A percentile compares a stretch with the other conserved stretches of the same genome.
Evolutionary conservation across 64 coral and sea anemone genomes (phyloP).

Genomic region (Cladopsammia gracilis): DNA sequence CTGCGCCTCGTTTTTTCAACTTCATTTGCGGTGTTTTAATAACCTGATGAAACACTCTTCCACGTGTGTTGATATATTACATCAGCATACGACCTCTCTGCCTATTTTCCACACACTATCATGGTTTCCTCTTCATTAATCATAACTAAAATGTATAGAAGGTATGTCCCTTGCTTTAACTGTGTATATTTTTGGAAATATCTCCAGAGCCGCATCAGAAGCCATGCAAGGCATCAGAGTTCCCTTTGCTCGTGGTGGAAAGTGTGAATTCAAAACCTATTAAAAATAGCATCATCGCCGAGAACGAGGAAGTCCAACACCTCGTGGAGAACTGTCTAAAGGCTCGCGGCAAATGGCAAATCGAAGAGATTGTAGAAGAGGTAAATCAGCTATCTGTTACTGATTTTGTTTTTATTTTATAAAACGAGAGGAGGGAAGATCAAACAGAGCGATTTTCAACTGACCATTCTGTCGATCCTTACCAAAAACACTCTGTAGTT

Average conservation of each 20-base stretch:
- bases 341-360: constrained; percentile 83
- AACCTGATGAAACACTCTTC: no score
- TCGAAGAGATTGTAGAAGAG: constrained; percentile 55
- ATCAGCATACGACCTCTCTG: no score
- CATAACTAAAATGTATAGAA: no score
- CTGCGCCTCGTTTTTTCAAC: no score
- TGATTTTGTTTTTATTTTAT: background rate
- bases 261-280: constrained; percentile 89
- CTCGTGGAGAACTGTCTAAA: constrained; percentile 88
- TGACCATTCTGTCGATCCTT: no score
- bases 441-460: no score
- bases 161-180: no score
- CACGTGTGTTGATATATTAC: no score
- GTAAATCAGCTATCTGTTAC: background rate
- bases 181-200: background rate
- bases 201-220: constrained; percentile 18
- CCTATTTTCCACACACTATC: no score
- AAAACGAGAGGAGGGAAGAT: background rate
- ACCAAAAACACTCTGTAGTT: no score
- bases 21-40: no score
- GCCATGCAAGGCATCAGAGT: constrained; percentile 46
- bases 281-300: constrained; percentile 88
- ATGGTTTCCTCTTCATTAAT: no score
- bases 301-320: constrained; percentile 81
- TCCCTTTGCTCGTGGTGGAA: constrained; percentile 92